Evolutionary conservation across 2,797 vertebrate genomes (phyloP).

Genomic region (Chaetodon trifasciatus): DNA sequence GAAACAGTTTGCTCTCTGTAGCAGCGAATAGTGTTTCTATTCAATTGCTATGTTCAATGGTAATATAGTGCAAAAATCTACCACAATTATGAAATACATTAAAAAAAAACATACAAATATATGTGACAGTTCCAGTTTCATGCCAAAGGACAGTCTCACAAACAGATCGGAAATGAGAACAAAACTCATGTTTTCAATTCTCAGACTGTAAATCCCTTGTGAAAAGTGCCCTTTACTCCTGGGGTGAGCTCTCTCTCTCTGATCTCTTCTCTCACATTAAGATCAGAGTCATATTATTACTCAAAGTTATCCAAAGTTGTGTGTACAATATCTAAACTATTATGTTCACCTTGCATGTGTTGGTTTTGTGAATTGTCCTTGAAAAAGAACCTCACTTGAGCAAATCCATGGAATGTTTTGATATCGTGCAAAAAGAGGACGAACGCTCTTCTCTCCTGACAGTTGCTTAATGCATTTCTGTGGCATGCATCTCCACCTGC

Average conservation of each 20-base stretch:
- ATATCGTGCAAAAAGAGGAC: slow-evolving; percentile 59
- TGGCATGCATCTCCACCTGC: slow-evolving; percentile 54
- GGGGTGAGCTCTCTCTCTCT: slow-evolving; percentile 45
- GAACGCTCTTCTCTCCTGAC: slow-evolving; percentile 44
- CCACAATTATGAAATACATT: slow-evolving; percentile 73
- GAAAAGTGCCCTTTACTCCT: slow-evolving; percentile 82
- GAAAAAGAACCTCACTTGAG: slow-evolving; percentile 42
- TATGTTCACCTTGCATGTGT: slow-evolving; percentile 42
- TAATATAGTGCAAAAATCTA: slow-evolving; percentile 81
- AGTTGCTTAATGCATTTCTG: slow-evolving; percentile 55
- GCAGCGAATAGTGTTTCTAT: slow-evolving; percentile 79
- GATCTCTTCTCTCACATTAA: slow-evolving; percentile 53
- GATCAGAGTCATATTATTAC: slow-evolving; percentile 62
- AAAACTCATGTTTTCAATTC: slow-evolving; percentile 58
- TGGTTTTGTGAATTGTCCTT: slow-evolving; percentile 56
- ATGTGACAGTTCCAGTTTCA: slow-evolving; percentile 84
- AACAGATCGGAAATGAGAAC: slow-evolving; percentile 67
- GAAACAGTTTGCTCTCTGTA: slow-evolving; percentile 56
- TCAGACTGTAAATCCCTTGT: slow-evolving; percentile 77
- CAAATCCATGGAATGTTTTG: slow-evolving; percentile 76
- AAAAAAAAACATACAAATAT: slow-evolving; percentile 69
- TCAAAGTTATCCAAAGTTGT: slow-evolving; percentile 38
- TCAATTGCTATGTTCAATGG: slow-evolving; percentile 68
- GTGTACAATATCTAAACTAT: slow-evolving; percentile 44
- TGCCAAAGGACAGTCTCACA: slow-evolving; percentile 77